Evolutionary conservation across 2,797 vertebrate genomes (phyloP), one percentile per base, ranked within the genome.

Genomic region (Hybognathus amarus): DNA sequence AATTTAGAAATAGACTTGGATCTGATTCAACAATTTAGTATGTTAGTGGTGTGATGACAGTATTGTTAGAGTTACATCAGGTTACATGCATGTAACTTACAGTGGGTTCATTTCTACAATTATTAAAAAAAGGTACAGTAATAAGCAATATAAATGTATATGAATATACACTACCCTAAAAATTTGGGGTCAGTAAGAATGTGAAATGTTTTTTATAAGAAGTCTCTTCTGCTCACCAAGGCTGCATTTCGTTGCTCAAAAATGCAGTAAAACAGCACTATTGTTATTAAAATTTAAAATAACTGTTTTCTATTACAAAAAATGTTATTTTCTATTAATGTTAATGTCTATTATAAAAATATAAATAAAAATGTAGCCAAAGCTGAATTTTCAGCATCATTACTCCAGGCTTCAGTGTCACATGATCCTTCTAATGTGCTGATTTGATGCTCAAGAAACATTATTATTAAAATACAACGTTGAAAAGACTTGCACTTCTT

Each of bases 1-100:
- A n/a, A 64, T 64, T 67, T 38, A 40, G 2, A 17, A 10, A 66
- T 64, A 12, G 38, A 10, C 40, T 54, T 22, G 30, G n/a, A 17
- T 54, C 10, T 66, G 33, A 40, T 54, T 75, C 6, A 80, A 42
- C 9, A 82, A 61, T 66, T 66, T 10, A 40, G 66, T n/a, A 61
- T 47, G 64, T 50, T 73, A 59, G 70, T 17, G 50, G 38, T 45
- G 77, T 69, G 77, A 20, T 78, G 61, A 40, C 56, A 56, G 2
- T 47, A 22, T 18, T 67, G 45, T 20, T 84, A 24, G 63, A 40
- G 36, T 76, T 67, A 36, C 59, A 50, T 45, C 11, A 73, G 11
- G 22, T 63, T 82, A 73, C 63, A 79, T 84, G 75, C 63, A 78
- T 82, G 61, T 83, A 56, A 54, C 67, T 79, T 63, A 71, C 63